These are phyloP conservation scores for Diarsia brunnea DNA, from an alignment of 2,888 invertebrate genomes.

Conservation along the genomic window DNA sequence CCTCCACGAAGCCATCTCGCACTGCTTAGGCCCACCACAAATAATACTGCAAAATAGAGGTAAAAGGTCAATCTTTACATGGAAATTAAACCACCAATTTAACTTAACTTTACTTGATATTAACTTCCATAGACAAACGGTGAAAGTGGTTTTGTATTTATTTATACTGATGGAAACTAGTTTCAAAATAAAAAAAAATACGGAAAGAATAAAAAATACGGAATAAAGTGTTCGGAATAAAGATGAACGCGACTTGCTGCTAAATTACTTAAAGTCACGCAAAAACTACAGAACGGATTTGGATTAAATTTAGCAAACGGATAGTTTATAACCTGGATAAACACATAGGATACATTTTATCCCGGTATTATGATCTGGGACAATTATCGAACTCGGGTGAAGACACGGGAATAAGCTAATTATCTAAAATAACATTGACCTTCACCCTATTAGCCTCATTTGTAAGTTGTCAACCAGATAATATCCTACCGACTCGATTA, in stretches of 20 bases:
- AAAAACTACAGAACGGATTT: too few species aligned
- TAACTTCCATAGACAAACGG: neutral
- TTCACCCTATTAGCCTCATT: slow-evolving; percentile 35
- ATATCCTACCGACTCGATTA: slow-evolving; percentile 49
- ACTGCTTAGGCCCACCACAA: slow-evolving; percentile 77
- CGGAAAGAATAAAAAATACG: too few species aligned
- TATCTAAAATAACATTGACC: neutral
- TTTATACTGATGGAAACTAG: neutral
- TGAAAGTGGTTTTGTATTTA: neutral
- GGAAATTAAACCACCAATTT: neutral
- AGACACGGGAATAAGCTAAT: too few species aligned
- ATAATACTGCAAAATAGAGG: slow-evolving; percentile 76
- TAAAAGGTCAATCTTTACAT: neutral
- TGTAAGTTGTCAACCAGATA: slow-evolving; percentile 45
- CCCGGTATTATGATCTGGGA: too few species aligned
- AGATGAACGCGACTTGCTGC: too few species aligned
- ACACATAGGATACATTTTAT: too few species aligned
- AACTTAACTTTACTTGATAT: neutral
- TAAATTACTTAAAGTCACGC: too few species aligned
- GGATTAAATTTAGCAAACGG: too few species aligned
- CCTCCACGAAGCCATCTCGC: slow-evolving; percentile 84
- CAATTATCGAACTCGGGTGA: too few species aligned
- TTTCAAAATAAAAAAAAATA: neutral
- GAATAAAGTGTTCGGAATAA: too few species aligned
- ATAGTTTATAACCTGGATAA: too few species aligned